Base-by-base conservation (phyloP, 2,888 invertebrate genomes). In the Elmis aenea region DNA sequence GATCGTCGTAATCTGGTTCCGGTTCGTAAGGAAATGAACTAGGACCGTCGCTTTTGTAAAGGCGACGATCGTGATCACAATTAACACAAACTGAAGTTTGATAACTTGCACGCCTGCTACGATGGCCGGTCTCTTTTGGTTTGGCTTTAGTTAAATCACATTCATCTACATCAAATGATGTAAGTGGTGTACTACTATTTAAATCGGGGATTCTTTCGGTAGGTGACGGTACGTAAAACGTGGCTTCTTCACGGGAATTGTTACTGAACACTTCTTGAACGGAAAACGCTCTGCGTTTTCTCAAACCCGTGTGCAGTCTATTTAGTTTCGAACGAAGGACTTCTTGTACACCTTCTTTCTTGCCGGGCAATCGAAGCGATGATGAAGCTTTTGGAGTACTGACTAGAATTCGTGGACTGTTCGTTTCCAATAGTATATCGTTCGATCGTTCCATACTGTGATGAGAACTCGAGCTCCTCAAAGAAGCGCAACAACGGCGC, bases 141-240 rank as follows among this genome's bases (percentile, higher is more conserved):
- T n/a, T n/a, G n/a, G n/a, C n/a, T n/a, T n/a, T n/a, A n/a, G n/a
- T n/a, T 27, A 26, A 35, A 44, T 44, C 44, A 44, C 39, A 40
- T 33, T 38, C 22, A 10, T 33, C 30, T 18, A 26, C 24, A 26
- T 25, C 26, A 26, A 13, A 28, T 3, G 28, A 24, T 6, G 29
- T 22, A 10, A 18, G 8, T 5, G 22, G 24, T 28, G 26, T 32
- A 12, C 18, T 22, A 5, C 8, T 16, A 24, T 30, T 33, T 11
- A 26, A 33, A 28, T 48, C 46, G 3, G 26, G 41, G 10, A 30
- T 45, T 34, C 14, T 44, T 5, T 52, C 46, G n/a, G 38, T 36
- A 3, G 76, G 76, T 59, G 81, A 79, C 36, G 85, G 84, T 15
- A 84, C 83, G 61, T 84, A 84, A 59, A 85, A 85, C 3, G 75